Conservation (phyloP, 2,797 vertebrate species). For the Enteromius paludinosus region DNA sequence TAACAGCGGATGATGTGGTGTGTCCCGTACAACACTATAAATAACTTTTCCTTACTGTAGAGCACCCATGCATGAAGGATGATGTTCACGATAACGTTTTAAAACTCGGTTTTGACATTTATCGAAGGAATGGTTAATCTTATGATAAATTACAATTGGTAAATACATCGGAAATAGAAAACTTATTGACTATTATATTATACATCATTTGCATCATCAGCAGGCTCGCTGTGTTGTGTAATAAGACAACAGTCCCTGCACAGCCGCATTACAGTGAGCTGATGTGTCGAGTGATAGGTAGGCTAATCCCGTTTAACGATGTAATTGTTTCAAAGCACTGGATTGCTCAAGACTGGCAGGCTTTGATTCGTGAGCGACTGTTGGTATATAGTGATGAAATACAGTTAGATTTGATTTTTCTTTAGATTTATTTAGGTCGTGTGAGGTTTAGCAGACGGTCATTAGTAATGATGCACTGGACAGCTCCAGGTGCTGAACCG, state of each 20-base stretch:
- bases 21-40: constrained; percentile 41
- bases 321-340: constrained; percentile 11
- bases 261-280: background rate
- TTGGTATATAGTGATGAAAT: background rate
- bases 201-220: background rate
- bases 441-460: background rate
- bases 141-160: background rate
- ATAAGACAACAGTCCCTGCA: constrained; percentile 19
- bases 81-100: background rate
- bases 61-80: constrained; percentile 11
- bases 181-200: background rate
- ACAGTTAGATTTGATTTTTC: background rate
- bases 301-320: constrained; percentile 5
- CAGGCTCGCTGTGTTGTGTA: constrained; percentile 24
- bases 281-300: constrained; percentile 6
- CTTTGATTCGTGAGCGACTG: background rate
- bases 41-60: constrained; percentile 38
- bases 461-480: constrained; percentile 32
- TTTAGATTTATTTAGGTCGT: background rate
- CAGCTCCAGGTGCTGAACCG: constrained; percentile 52
- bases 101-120: constrained; percentile 3
- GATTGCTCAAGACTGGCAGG: background rate
- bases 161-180: background rate
- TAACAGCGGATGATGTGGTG: background rate
- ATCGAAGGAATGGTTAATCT: background rate